A percentile compares a stretch with the other conserved stretches of the same genome.
These are phyloP conservation scores for Trichopoda pennipes DNA, from an alignment of 2,888 invertebrate species.

Conservation along the genomic window DNA sequence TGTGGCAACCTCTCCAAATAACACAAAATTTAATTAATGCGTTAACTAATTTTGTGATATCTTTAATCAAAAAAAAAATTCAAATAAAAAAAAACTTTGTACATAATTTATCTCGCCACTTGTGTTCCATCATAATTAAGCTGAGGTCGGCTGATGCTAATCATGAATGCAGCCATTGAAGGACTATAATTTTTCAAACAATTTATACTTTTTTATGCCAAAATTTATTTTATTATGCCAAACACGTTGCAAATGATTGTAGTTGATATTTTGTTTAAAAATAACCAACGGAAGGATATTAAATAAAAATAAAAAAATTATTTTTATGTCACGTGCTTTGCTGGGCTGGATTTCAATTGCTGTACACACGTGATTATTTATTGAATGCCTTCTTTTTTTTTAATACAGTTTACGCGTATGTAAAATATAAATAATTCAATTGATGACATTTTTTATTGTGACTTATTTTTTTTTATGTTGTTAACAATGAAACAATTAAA, in stretches of 20 bases:
- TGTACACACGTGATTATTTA: constrained; percentile 17
- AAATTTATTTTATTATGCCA: background rate
- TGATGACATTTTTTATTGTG: background rate
- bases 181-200: background rate
- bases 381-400: constrained; percentile 20
- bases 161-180: constrained; percentile 9
- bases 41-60: too few species aligned
- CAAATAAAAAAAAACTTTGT: background rate
- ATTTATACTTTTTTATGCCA: background rate
- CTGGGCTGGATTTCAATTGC: constrained; percentile 15
- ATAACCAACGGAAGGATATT: background rate
- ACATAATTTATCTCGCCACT: constrained; percentile 42
- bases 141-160: constrained; percentile 14
- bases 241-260: background rate
- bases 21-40: constrained; percentile 16
- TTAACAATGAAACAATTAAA: background rate
- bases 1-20: constrained; percentile 35
- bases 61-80: too few species aligned
- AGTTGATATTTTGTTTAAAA: background rate
- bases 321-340: constrained; percentile 14
- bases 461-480: background rate
- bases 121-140: constrained; percentile 27
- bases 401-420: constrained; percentile 15
- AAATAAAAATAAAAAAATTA: background rate
- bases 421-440: constrained; percentile 36